Base-by-base conservation (phyloP, 2,113 vertebrate species). In the Fulmarus glacialis region DNA sequence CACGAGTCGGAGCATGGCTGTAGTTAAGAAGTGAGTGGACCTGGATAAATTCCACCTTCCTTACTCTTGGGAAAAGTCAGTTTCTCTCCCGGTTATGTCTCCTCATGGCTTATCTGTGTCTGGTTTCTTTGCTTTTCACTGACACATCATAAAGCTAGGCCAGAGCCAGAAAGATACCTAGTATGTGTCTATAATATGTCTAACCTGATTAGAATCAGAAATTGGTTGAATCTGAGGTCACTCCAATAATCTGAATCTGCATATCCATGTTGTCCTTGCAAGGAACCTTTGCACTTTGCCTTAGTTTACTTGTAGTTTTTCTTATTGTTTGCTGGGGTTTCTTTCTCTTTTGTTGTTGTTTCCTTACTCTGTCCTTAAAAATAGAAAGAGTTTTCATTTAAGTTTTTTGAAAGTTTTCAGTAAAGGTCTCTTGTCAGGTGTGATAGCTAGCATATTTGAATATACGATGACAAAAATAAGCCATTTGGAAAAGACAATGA, bases 1-100 rank as follows among this genome's bases (percentile, higher is more conserved):
- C 34, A 22, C 1, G 7, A 73, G 32, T 11, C 4, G 2, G 19
- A 38, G 6, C 4, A 5, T 32, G 40, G 5, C 19, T 64, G 7
- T 32, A 27, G 4, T 7, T 82, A 60, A 52, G 42, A 71, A 91
- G 20, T 59, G 11, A 30, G 36, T 19, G 12, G 13, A 43, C 9
- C 3, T 80, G 47, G 23, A 21, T 16, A 60, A 68, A 12, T 56
- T 82, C 45, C 22, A n/a, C 12, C 16, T 56, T 55, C 4, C 47
- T 86, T 36, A 48, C 21, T 85, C n/a, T 20, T 27, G 13, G 40
- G 15, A 82, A 78, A 53, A 74, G 40, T 62, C 9, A 74, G 6
- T 70, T 70, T 48, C 11, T 84, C 27, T 36, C 87, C 32, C 2
- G 1, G 6, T 66, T 77, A 30, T 62, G 8, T 68, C 23, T 40